Percentiles rank a stretch among this genome's conserved stretches.
Conservation (phyloP, 2,797 vertebrate species). For the Pampus argenteus region DNA sequence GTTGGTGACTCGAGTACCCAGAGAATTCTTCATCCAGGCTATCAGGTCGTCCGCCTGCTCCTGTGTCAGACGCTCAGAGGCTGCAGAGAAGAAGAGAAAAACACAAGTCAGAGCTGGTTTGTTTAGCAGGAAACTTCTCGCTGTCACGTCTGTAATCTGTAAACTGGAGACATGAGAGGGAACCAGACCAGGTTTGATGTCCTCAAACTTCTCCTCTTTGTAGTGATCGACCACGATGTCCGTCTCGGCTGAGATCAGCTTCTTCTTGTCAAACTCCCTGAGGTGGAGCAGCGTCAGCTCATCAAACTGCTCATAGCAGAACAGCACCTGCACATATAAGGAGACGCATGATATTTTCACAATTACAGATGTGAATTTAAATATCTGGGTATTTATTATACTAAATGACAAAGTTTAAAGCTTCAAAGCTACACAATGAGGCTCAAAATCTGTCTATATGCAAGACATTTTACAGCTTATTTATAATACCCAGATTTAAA, state of each 20-base stretch:
- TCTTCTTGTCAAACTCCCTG: slow-evolving; percentile 95
- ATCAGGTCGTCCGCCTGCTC: slow-evolving; percentile 91
- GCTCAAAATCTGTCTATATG: not conserved
- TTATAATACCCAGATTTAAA: not conserved
- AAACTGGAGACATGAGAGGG: not conserved
- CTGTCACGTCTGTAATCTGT: too few relatives aligned
- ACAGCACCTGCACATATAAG: slow-evolving; percentile 88
- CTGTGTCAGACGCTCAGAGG: slow-evolving; percentile 86
- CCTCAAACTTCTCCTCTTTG: slow-evolving; percentile 95
- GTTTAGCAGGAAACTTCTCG: too few relatives aligned
- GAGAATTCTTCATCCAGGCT: slow-evolving; percentile 94
- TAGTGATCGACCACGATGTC: slow-evolving; percentile 98
- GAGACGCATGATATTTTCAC: not conserved
- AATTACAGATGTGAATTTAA: not conserved
- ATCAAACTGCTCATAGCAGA: slow-evolving; percentile 98
- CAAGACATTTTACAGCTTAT: not conserved
- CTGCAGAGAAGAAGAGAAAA: slow-evolving; percentile 63
- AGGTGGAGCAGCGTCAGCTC: slow-evolving; percentile 96
- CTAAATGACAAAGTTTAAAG: not conserved
- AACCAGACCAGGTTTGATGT: slow-evolving; percentile 85
- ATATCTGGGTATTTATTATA: not conserved
- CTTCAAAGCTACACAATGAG: not conserved
- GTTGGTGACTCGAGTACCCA: slow-evolving; percentile 88
- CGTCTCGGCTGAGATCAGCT: slow-evolving; percentile 96
- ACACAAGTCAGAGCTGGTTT: not conserved